Evolutionary conservation across 2,888 invertebrate species (phyloP).

Genomic region (Macropis europaea): DNA sequence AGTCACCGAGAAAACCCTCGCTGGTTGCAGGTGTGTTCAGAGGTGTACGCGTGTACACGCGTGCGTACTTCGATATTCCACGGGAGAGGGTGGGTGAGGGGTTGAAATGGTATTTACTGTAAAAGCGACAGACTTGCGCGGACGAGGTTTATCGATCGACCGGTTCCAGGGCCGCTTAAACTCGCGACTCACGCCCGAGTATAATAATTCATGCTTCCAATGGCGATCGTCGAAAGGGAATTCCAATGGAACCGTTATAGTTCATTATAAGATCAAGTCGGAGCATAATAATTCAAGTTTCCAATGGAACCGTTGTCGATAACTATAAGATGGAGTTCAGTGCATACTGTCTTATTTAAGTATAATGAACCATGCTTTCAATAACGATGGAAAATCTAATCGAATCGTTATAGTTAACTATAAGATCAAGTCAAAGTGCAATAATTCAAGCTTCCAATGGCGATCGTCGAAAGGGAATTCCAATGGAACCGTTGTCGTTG

Average conservation of each 20-base stretch:
- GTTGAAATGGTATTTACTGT: constrained; percentile 56
- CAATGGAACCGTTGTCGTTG: too few relatives aligned
- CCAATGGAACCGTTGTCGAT: too few relatives aligned
- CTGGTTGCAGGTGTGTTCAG: constrained; percentile 42
- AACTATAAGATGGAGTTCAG: too few relatives aligned
- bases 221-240: constrained; percentile 57
- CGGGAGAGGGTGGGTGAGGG: constrained; percentile 20
- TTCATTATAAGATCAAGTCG: too few relatives aligned
- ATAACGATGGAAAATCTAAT: too few relatives aligned
- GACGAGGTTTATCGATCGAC: constrained; percentile 72
- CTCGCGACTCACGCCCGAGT: constrained; percentile 65
- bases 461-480: constrained; percentile 58
- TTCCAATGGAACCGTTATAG: constrained; percentile 52
- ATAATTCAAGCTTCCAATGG: constrained; percentile 64
- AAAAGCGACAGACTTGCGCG: constrained; percentile 74
- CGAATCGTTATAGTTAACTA: too few relatives aligned
- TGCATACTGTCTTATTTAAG: too few relatives aligned
- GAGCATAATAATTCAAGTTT: too few relatives aligned
- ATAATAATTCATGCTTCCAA: constrained; percentile 66
- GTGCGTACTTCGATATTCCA: constrained; percentile 48
- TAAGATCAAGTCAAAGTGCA: constrained; percentile 67
- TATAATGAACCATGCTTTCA: too few relatives aligned
- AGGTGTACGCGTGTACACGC: constrained; percentile 50
- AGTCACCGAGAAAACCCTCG: constrained; percentile 13
- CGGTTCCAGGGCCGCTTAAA: constrained; percentile 68